Percentiles rank a stretch among this genome's conserved stretches.
These are phyloP conservation scores for Aleiodes alternator DNA, from an alignment of 2,888 invertebrate species.

Conservation along the genomic window DNA sequence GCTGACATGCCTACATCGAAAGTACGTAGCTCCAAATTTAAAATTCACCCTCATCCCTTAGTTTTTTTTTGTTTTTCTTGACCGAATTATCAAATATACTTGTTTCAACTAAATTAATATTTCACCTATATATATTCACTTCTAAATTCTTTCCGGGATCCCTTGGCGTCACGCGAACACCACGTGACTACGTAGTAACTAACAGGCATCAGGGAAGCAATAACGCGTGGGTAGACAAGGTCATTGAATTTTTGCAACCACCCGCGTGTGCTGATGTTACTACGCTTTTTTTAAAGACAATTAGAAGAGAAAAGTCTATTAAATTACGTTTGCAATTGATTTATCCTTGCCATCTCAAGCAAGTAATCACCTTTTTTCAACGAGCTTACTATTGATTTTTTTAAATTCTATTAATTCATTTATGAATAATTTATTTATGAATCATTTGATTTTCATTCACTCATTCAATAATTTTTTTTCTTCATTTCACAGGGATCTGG, in stretches of 20 bases:
- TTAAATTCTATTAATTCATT: neutral
- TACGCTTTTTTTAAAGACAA: neutral
- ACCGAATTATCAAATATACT: neutral
- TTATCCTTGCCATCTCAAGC: too few relatives aligned
- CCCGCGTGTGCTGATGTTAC: neutral
- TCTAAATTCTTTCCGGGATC: conserved; percentile 1
- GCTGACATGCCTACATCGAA: conserved; percentile 42
- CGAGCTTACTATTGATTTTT: too few relatives aligned
- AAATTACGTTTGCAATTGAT: too few relatives aligned
- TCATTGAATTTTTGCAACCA: conserved; percentile 38
- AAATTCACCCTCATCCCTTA: neutral
- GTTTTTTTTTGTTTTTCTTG: neutral
- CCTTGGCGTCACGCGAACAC: conserved; percentile 38
- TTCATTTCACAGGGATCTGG: conserved; percentile 84
- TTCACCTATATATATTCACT: neutral
- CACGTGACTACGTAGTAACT: conserved; percentile 46
- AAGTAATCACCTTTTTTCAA: too few relatives aligned
- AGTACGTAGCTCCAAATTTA: conserved; percentile 20
- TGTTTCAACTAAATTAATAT: neutral
- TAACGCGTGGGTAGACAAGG: conserved; percentile 41
- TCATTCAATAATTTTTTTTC: too few relatives aligned
- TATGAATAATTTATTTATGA: conserved; percentile 1
- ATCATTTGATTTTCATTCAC: neutral
- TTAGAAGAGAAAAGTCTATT: neutral
- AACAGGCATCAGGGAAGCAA: conserved; percentile 39